A percentile compares a stretch with the other conserved stretches of the same genome.
Conservation (phyloP, 2,797 vertebrate species). For the Naso thynnoides region DNA sequence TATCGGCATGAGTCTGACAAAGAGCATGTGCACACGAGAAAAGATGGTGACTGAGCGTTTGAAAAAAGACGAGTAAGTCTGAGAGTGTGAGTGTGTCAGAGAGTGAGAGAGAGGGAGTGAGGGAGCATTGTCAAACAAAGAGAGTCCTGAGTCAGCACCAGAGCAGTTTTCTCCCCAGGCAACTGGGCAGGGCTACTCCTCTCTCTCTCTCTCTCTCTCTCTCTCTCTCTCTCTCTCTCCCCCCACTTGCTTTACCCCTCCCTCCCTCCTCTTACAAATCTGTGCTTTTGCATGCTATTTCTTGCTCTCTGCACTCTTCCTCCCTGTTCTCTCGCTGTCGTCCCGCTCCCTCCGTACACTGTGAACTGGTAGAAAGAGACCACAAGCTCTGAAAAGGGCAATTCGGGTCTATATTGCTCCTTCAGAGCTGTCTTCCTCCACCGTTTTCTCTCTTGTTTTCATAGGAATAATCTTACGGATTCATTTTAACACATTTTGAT, state of each 20-base stretch:
- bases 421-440: constrained; percentile 36
- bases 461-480: constrained; percentile 45
- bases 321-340: constrained; percentile 51
- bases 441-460: constrained; percentile 40
- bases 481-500: constrained; percentile 47
- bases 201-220: constrained; percentile 56
- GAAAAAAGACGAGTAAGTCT: constrained; percentile 57
- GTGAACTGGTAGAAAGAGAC: constrained; percentile 48
- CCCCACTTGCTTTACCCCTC: constrained; percentile 51
- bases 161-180: constrained; percentile 85
- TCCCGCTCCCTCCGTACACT: constrained; percentile 50
- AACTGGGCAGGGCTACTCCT: constrained; percentile 83
- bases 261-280: constrained; percentile 65
- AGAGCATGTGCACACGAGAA: constrained; percentile 62
- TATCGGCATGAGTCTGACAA: constrained; percentile 49
- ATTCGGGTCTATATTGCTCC: constrained; percentile 43
- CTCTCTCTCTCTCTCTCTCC: constrained; percentile 36
- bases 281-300: constrained; percentile 77
- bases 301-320: constrained; percentile 71
- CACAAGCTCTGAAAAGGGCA: constrained; percentile 55
- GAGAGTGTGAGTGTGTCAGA: constrained; percentile 58
- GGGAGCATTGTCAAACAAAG: constrained; percentile 87
- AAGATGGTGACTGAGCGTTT: constrained; percentile 63
- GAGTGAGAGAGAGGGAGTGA: constrained; percentile 61
- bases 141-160: constrained; percentile 90